Evolutionary conservation across 2,888 invertebrate species (phyloP).

Genomic region (Cordylochernes scorpioides): DNA sequence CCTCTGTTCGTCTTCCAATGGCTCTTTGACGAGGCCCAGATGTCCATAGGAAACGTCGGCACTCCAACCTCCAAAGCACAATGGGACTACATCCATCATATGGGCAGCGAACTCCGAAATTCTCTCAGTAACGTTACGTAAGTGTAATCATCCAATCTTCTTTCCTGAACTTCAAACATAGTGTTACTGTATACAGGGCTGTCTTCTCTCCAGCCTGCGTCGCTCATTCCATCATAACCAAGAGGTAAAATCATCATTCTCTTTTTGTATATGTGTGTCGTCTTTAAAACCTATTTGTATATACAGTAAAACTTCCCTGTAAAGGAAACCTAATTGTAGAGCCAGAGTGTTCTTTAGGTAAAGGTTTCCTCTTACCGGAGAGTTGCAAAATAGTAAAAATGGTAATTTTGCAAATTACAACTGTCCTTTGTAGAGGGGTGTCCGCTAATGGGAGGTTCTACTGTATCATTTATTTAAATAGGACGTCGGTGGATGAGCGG

Average conservation of each 20-base stretch:
- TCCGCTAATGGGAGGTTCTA: too few relatives aligned
- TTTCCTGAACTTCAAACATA: not conserved
- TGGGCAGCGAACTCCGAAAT: constrained; percentile 52
- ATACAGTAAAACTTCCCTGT: too few relatives aligned
- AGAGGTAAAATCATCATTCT: too few relatives aligned
- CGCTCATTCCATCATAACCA: constrained; percentile 62
- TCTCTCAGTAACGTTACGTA: constrained; percentile 52
- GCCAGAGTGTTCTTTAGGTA: too few relatives aligned
- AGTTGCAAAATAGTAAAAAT: too few relatives aligned
- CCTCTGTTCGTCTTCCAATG: constrained; percentile 82
- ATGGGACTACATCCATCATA: constrained; percentile 74
- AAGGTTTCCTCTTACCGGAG: too few relatives aligned
- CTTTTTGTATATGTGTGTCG: not conserved
- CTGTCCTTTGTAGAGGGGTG: too few relatives aligned
- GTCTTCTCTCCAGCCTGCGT: constrained; percentile 80
- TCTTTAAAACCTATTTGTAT: constrained; percentile 4
- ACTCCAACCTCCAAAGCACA: constrained; percentile 63
- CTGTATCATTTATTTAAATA: too few relatives aligned
- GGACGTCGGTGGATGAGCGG: too few relatives aligned
- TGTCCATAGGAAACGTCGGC: constrained; percentile 70
- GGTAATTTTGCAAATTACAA: too few relatives aligned
- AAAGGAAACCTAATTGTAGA: too few relatives aligned
- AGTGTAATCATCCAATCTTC: constrained; percentile 15
- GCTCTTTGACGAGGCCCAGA: constrained; percentile 78
- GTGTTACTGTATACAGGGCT: constrained; percentile 27